phyloP scores from a whole-genome alignment of 2,888 invertebrate genomes.

The Melangyna quadrimaculata region DNA sequence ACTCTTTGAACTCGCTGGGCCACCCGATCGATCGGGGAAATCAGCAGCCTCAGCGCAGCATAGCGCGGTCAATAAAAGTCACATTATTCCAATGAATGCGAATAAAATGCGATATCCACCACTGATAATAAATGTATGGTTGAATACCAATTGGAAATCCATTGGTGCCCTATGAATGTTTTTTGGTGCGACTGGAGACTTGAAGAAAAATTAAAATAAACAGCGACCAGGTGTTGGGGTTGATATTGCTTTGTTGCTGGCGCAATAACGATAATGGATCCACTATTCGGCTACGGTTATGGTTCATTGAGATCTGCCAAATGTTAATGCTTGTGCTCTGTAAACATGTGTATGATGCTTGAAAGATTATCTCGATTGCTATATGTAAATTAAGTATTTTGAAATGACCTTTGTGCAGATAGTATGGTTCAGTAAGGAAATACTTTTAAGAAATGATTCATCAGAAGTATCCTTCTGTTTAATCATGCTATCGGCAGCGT shows the following conservation, averaged over 20 bases:
- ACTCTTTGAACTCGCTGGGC: slow-evolving; percentile 11
- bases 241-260: neutral
- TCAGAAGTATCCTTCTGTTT: too few species aligned
- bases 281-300: slow-evolving; percentile 25
- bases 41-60: slow-evolving; percentile 3
- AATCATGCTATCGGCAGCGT: too few species aligned
- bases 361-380: neutral
- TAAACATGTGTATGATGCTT: slow-evolving; percentile 26
- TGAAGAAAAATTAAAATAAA: neutral
- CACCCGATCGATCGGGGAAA: neutral
- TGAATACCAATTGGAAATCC: slow-evolving; percentile 30
- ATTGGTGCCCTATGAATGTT: slow-evolving; percentile 35
- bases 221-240: slow-evolving; percentile 35
- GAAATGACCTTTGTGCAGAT: slow-evolving; percentile 22
- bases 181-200: neutral
- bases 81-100: slow-evolving; percentile 58
- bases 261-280: slow-evolving; percentile 23
- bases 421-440: neutral
- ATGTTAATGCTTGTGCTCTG: slow-evolving; percentile 39
- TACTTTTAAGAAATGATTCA: neutral
- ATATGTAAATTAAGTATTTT: slow-evolving; percentile 11
- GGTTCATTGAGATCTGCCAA: slow-evolving; percentile 52
- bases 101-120: slow-evolving; percentile 45
- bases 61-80: slow-evolving; percentile 62
- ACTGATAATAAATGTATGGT: slow-evolving; percentile 28